Conservation (phyloP, 1,140 invertebrate species). For the Maniola jurtina region DNA sequence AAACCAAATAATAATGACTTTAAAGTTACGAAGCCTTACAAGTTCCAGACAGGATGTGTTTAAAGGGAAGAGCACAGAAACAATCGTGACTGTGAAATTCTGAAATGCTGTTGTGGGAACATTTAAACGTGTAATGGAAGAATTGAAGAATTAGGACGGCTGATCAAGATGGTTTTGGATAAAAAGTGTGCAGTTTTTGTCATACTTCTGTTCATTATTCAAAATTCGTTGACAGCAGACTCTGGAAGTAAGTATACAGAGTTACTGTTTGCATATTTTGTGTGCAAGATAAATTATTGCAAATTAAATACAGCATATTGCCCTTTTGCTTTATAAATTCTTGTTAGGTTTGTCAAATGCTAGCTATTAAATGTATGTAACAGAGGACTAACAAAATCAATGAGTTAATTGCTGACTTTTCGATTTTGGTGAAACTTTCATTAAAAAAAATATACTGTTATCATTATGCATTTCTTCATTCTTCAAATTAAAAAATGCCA, state of each 20-base stretch:
- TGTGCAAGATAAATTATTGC: not conserved
- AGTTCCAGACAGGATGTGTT: slow-evolving; percentile 3
- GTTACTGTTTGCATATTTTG: not conserved
- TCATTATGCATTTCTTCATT: too few species aligned
- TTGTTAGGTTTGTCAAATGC: too few species aligned
- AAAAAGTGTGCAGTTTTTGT: slow-evolving; percentile 45
- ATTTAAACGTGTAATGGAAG: slow-evolving; percentile 63
- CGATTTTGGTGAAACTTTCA: too few species aligned
- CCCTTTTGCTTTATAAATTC: too few species aligned
- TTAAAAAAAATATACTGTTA: too few species aligned
- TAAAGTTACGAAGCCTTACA: slow-evolving; percentile 10
- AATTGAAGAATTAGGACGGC: slow-evolving; percentile 68
- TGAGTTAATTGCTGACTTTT: too few species aligned
- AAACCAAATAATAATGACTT: slow-evolving; percentile 46
- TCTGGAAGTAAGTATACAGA: slow-evolving; percentile 30
- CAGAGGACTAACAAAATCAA: too few species aligned
- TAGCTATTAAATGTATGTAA: too few species aligned
- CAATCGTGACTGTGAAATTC: slow-evolving; percentile 24
- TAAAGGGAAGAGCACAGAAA: slow-evolving; percentile 11
- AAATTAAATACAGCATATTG: too few species aligned
- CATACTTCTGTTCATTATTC: slow-evolving; percentile 40
- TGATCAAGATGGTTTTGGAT: slow-evolving; percentile 56
- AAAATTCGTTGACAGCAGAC: slow-evolving; percentile 44
- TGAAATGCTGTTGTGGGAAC: slow-evolving; percentile 27
- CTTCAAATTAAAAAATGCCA: too few species aligned